Base-by-base conservation (phyloP, 2,797 vertebrate species). In the Phalanger gymnotis region DNA sequence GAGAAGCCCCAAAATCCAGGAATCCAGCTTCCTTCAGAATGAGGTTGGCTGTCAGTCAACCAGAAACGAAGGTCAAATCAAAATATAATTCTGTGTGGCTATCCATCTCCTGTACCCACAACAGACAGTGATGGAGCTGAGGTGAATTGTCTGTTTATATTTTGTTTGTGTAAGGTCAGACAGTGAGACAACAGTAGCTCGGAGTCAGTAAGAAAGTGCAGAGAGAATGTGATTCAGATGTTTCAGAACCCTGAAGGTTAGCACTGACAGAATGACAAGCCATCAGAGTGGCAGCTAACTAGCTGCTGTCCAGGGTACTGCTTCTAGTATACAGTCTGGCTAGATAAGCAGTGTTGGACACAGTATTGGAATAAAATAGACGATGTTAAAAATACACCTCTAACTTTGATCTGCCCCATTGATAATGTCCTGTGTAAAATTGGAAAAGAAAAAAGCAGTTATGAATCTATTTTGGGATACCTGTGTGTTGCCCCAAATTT, bases 221-320 rank as follows among this genome's bases (percentile, higher is more conserved):
- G 94, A 96, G 98, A 92, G 97, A 98, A 97, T 97, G 96, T 90
- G 93, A 98, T 98, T 98, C 93, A 92, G 98, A 96, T 92, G 98
- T 97, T 98, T 90, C 97, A 97, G 97, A 96, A 97, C 98, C 99
- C 99, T 98, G 98, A 98, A 99, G 99, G 99, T 99, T 98, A 95
- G 95, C 98, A 95, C 98, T 99, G 99, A 99, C 99, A 99, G 98
- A 98, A 99, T 99, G 99, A 99, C 99, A 99, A 98, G 98, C 98
- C 99, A 95, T 99, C 99, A 98, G 98, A 91, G 91, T 94, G 98
- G 90, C 98, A 96, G 92, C 95, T 96, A 98, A 94, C 96, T 97
- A 96, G 97, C 97, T 96, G 98, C 97, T 97, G 96, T 98, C 98
- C 98, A 30, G 95, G 98, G 99, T 98, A 95, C 98, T 93, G 95